Conservation (phyloP, 2,888 invertebrate species). For the Drosophila kokeensis region DNA sequence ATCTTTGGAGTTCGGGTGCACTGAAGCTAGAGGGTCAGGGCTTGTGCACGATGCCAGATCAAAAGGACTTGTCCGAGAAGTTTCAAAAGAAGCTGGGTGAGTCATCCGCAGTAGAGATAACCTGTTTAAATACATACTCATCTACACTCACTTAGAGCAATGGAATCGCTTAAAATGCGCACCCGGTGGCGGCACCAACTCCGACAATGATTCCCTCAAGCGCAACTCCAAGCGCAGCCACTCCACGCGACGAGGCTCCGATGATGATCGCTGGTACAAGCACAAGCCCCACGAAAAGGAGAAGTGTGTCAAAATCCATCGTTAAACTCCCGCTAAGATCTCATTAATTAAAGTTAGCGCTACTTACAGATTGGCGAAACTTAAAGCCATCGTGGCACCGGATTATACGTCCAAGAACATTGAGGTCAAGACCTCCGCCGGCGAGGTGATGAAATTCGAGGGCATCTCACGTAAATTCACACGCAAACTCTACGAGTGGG, state of each 20-base stretch:
- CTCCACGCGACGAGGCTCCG: conserved; percentile 70
- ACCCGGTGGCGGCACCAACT: conserved; percentile 86
- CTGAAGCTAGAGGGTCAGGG: conserved; percentile 84
- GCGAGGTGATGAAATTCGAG: conserved; percentile 92
- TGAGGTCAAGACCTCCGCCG: conserved; percentile 92
- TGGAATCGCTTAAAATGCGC: conserved; percentile 92
- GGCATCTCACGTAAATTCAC: conserved; percentile 95
- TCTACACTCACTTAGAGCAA: conserved; percentile 86
- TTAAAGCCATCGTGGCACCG: conserved; percentile 86
- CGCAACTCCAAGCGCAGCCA: conserved; percentile 74
- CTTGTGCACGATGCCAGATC: conserved; percentile 86
- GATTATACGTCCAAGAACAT: conserved; percentile 89
- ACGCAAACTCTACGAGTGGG: conserved; percentile 95
- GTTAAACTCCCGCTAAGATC: neutral
- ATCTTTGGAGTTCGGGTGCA: conserved; percentile 87
- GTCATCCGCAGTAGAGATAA: conserved; percentile 9
- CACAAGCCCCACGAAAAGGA: conserved; percentile 89
- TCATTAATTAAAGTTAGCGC: neutral
- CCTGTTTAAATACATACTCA: neutral
- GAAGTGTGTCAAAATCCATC: conserved; percentile 85
- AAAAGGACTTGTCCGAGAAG: conserved; percentile 91
- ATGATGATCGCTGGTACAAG: conserved; percentile 86
- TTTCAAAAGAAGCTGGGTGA: conserved; percentile 92
- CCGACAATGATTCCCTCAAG: conserved; percentile 83
- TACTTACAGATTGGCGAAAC: conserved; percentile 78